Conservation (phyloP, 2,797 vertebrate species). For the Myiotriccus ornatus region DNA sequence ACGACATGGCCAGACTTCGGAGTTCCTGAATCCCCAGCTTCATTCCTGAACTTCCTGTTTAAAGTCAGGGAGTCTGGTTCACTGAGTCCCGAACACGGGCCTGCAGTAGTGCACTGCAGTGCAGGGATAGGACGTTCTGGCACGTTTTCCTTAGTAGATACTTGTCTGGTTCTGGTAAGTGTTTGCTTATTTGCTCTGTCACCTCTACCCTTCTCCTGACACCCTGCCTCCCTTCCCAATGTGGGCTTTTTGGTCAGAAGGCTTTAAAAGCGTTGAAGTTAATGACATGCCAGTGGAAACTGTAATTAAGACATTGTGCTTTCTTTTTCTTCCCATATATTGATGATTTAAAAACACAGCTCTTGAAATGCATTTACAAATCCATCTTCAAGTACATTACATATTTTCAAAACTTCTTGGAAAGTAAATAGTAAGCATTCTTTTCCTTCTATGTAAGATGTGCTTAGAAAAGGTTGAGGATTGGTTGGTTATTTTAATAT, state of each 20-base stretch:
- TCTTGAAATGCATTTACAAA: not conserved
- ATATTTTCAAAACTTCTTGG: not conserved
- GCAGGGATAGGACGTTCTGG: slow-evolving; percentile 95
- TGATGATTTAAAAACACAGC: not conserved
- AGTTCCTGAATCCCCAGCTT: slow-evolving; percentile 95
- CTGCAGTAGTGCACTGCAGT: slow-evolving; percentile 92
- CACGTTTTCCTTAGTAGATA: slow-evolving; percentile 94
- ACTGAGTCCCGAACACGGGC: slow-evolving; percentile 84
- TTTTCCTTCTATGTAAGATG: not conserved
- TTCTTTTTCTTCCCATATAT: not conserved
- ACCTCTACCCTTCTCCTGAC: not conserved
- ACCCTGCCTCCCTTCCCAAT: not conserved
- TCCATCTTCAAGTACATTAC: not conserved
- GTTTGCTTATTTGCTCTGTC: not conserved
- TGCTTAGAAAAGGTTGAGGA: not conserved
- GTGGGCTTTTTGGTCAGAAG: not conserved
- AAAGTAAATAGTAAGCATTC: not conserved
- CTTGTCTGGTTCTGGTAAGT: slow-evolving; percentile 93
- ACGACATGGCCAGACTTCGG: slow-evolving; percentile 99
- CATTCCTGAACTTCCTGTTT: slow-evolving; percentile 96
- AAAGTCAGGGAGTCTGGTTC: slow-evolving; percentile 93
- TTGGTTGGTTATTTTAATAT: not conserved
- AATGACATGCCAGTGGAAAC: not conserved
- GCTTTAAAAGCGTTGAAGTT: not conserved
- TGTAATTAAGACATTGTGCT: not conserved